Percentiles rank a stretch among this genome's conserved stretches.
Conservation (phyloP, 92 coral and sea anemone genomes). For the Epizoanthus rinbou region DNA sequence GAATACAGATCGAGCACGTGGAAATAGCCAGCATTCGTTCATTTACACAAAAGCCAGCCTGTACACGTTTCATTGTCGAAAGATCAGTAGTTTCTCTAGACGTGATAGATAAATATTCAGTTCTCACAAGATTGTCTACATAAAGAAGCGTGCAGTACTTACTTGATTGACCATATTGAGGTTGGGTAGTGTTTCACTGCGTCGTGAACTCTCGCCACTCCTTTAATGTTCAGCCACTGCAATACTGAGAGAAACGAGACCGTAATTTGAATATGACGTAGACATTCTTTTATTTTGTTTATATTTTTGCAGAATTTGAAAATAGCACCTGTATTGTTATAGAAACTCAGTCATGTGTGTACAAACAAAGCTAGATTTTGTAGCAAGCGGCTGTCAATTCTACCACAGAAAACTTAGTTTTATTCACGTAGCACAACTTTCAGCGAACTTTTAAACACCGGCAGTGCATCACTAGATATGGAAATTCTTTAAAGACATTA, state of each 20-base stretch:
- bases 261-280: constrained; percentile 25
- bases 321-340: constrained; percentile 35
- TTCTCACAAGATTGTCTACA: background rate
- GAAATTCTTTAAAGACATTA: too few relatives aligned
- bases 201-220: constrained; percentile 6
- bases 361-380: background rate
- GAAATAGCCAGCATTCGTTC: background rate
- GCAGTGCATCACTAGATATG: too few relatives aligned
- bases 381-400: background rate
- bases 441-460: background rate
- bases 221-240: background rate
- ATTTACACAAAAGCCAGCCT: background rate
- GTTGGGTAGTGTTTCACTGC: background rate
- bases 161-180: background rate
- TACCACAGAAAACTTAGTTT: background rate
- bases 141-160: background rate
- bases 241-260: background rate
- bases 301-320: constrained; percentile 1
- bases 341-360: background rate
- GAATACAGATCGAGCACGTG: background rate
- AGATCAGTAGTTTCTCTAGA: background rate
- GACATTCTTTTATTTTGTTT: background rate
- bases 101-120: background rate
- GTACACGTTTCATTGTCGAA: background rate
- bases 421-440: background rate